Percentiles rank a stretch among this genome's conserved stretches.
These are phyloP conservation scores for Caenorhabditis wallacei DNA, from an alignment of 2,888 invertebrate genomes.

Conservation along the genomic window DNA sequence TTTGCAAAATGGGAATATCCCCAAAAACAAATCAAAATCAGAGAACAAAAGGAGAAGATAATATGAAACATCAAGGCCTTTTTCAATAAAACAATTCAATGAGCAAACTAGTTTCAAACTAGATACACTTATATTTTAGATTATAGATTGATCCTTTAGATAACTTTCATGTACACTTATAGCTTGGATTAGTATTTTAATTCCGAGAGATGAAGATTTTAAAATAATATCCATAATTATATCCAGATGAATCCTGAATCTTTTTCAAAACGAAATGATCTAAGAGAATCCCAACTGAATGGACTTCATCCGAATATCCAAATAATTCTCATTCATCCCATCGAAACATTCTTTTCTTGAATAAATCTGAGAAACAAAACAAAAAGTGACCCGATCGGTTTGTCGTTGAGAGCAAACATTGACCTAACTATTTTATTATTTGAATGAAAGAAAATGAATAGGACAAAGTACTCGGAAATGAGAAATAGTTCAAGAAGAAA, in stretches of 20 bases:
- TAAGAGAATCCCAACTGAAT: too few relatives aligned
- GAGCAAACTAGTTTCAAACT: slow-evolving; percentile 1
- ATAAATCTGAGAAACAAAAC: neutral
- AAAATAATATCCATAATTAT: too few relatives aligned
- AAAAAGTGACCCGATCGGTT: slow-evolving; percentile 33
- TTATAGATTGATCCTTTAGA: neutral
- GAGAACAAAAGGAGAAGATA: slow-evolving; percentile 21
- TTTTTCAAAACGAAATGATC: too few relatives aligned
- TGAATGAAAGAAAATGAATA: slow-evolving; percentile 27
- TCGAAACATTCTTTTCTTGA: too few relatives aligned
- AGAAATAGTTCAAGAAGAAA: neutral
- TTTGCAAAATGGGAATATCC: slow-evolving; percentile 23
- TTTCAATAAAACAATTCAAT: slow-evolving; percentile 11
- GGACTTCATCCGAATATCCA: too few relatives aligned
- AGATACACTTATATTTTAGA: neutral
- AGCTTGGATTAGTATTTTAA: too few relatives aligned
- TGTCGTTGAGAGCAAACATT: slow-evolving; percentile 23
- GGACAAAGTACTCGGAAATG: slow-evolving; percentile 1
- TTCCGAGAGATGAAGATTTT: too few relatives aligned
- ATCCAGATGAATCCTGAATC: too few relatives aligned
- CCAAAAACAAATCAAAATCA: slow-evolving; percentile 18
- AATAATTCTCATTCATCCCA: too few relatives aligned
- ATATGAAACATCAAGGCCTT: slow-evolving; percentile 19
- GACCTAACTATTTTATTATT: slow-evolving; percentile 31
- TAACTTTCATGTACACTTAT: too few relatives aligned